Evolutionary conservation across 2,113 vertebrate genomes (phyloP), one percentile per base, ranked within the genome.

Genomic region (Takifugu flavidus): DNA sequence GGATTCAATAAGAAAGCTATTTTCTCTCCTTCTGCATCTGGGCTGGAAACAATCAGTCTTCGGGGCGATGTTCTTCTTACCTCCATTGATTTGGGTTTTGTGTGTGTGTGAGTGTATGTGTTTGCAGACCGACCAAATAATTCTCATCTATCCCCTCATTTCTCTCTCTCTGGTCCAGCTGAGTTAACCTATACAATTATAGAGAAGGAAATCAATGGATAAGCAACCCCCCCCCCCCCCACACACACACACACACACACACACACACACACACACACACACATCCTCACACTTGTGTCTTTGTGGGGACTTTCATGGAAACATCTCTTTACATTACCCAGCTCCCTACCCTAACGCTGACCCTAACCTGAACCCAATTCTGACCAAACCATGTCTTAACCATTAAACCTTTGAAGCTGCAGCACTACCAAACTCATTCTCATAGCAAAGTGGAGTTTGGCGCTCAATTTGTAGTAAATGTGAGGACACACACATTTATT

Each of bases 1-100:
- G 75, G 76, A 83, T 83, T 78, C 82, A 82, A 83, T 87, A 80
- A 78, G 59, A 85, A 87, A 87, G 54, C 80, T 77, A 83, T 87
- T 85, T 87, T 85, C 85, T 87, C 74, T 83, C 62, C 71, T 72
- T 85, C 82, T 80, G 78, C 75, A 80, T 82, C 77, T 25, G 55
- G 49, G 65, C 65, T 78, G 80, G 78, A 87, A 85, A 82, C 85
- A 87, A 85, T 85, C 82, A 83, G 80, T 87, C 78, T 80, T 67
- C 74, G 62, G 77, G 60, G 56, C 62, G 78, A 83, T 83, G 82
- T 62, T 85, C 72, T 75, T 77, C 69, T 85, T 65, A 59, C 79
- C 31, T 60, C 56, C 69, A 83, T 82, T 76, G 81, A 85, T 85
- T 75, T 70, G 62, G 55, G 55, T 13, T 56, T 51, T 57, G 54